phyloP scores from a whole-genome alignment of 2,888 invertebrate species.

The Rotaria sp. region DNA sequence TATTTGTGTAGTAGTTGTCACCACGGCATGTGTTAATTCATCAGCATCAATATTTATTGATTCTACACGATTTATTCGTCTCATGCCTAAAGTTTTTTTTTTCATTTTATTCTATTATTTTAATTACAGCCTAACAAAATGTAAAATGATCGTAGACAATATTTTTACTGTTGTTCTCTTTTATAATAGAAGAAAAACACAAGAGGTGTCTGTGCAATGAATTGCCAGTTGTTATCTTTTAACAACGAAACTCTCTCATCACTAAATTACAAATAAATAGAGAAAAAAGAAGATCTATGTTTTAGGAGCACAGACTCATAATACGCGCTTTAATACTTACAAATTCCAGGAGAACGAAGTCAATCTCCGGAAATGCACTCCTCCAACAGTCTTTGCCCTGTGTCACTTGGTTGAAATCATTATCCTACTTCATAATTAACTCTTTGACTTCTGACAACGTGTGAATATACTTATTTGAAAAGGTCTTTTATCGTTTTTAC shows the following conservation, averaged over 20 bases:
- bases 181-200: not conserved
- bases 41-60: not conserved
- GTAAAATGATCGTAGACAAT: slow-evolving; percentile 2
- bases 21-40: not conserved
- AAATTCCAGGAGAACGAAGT: too few species aligned
- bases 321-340: too few species aligned
- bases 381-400: too few species aligned
- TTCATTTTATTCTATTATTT: not conserved
- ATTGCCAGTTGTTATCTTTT: not conserved
- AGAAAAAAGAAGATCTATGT: too few species aligned
- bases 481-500: too few species aligned
- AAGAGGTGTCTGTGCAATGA: not conserved
- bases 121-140: not conserved
- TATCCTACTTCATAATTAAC: too few species aligned
- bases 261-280: too few species aligned
- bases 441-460: too few species aligned
- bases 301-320: too few species aligned
- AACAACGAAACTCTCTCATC: not conserved
- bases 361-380: too few species aligned
- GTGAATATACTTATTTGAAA: too few species aligned
- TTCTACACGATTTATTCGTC: not conserved
- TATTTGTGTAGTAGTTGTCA: not conserved
- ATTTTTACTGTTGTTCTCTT: not conserved
- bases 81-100: not conserved
- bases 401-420: too few species aligned